These are phyloP conservation scores for Cartodere bifasciata DNA, from an alignment of 2,888 invertebrate species.

Conservation along the genomic window DNA sequence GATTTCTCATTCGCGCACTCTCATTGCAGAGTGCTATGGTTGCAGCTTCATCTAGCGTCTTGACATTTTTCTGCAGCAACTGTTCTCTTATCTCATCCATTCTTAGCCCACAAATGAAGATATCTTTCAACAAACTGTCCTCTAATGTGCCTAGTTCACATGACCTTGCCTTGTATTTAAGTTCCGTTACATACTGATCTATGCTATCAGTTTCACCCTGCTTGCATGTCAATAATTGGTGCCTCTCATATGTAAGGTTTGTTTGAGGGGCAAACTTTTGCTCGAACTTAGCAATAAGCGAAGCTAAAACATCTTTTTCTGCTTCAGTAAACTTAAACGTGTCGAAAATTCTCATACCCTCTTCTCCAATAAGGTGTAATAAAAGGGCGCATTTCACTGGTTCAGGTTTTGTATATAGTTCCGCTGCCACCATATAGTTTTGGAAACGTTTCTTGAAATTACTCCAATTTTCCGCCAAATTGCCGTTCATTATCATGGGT, in stretches of 20 bases:
- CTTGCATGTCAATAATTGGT: constrained; percentile 10
- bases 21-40: constrained; percentile 1
- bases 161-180: constrained; percentile 10
- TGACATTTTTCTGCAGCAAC: constrained; percentile 9
- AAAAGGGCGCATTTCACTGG: constrained; percentile 11
- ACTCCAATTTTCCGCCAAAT: no score
- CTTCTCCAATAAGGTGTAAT: constrained; percentile 8
- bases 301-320: constrained; percentile 6
- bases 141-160: constrained; percentile 12
- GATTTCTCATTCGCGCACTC: constrained; percentile 1
- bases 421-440: constrained; percentile 11
- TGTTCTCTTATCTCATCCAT: constrained; percentile 10
- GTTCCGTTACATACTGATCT: constrained; percentile 12
- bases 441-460: constrained; percentile 11
- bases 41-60: constrained; percentile 7
- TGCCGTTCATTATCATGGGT: no score
- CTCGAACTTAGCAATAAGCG: constrained; percentile 11
- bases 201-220: constrained; percentile 11
- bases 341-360: constrained; percentile 11
- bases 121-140: constrained; percentile 12
- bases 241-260: constrained; percentile 13
- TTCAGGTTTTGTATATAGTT: constrained; percentile 8
- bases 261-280: constrained; percentile 12
- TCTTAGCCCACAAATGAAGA: constrained; percentile 11
- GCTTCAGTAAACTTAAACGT: constrained; percentile 9